Evolutionary conservation across 2,113 vertebrate genomes (phyloP), one percentile per base, ranked within the genome.

Genomic region (Hassar affinis): DNA sequence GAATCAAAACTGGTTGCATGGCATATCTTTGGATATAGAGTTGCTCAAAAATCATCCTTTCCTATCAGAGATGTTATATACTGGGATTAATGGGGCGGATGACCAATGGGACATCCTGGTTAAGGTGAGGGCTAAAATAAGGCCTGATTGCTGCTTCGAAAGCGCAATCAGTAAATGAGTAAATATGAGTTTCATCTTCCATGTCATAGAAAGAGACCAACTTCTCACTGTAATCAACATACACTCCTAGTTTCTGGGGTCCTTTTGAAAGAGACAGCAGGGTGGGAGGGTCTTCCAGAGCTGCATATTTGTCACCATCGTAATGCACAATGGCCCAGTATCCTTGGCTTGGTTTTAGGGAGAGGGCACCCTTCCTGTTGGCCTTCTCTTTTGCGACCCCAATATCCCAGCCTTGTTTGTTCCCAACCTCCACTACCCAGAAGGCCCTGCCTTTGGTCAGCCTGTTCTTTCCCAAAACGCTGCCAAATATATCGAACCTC

Each of bases 131-230:
- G 64, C 92, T 92, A 81, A 97, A 95, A 62, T 96, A 94, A 0
- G 95, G 96, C 87, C 92, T 91, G 0, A 97, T 88, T 18, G 0
- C n/a, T 15, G 86, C 94, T 5, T 20, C 89, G 6, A 96, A 96
- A 0, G 81, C 91, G 54, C 91, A 90, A 3, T 87, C 88, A 0
- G 86, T 94, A 83, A 96, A 96, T 0, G 95, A 94, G 79, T 94
- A 94, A 78, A 97, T 95, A 38, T 93, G 92, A 47, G 83, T 76
- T 15, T 62, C 10, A 27, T 85, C 75, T 1, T 62, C 86, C 78
- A 90, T 89, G 2, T 96, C 91, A 59, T 96, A 97, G 85, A 97
- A 97, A 18, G 96, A 95, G 71, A 96, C 90, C 0, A 94, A 86
- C 4, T 93, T 93, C 5, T 93, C 93, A 47, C 94, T 90, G 0